phyloP scores from a whole-genome alignment of 2,113 vertebrate species.

The Megaceryle maxima region DNA sequence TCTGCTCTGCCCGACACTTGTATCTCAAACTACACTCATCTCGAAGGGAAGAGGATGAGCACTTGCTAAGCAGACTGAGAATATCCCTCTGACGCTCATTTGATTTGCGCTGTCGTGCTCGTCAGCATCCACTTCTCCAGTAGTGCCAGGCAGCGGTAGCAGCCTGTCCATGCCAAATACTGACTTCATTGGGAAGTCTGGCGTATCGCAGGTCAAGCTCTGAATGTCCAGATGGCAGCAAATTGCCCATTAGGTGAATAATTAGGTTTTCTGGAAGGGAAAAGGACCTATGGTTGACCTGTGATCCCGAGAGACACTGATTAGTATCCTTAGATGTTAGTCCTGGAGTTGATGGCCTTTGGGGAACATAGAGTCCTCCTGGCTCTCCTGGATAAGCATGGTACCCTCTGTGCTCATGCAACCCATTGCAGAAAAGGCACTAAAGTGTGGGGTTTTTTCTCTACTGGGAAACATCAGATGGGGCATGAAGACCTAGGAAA shows the following conservation, averaged over 20 bases:
- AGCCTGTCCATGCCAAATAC: background rate
- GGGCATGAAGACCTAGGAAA: background rate
- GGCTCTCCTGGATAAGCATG: background rate
- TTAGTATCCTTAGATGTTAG: background rate
- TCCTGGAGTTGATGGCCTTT: background rate
- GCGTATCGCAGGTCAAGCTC: slow-evolving; percentile 6
- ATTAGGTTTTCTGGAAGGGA: slow-evolving; percentile 42
- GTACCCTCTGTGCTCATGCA: background rate
- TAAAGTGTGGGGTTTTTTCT: background rate
- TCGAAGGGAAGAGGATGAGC: background rate
- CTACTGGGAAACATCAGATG: background rate
- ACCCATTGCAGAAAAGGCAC: background rate
- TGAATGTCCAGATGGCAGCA: slow-evolving; percentile 38
- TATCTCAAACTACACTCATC: background rate
- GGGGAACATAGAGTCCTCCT: background rate
- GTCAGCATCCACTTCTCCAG: background rate
- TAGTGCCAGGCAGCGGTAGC: background rate
- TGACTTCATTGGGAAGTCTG: slow-evolving; percentile 2
- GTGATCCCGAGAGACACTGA: background rate
- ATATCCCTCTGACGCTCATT: background rate
- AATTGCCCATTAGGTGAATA: slow-evolving; percentile 44
- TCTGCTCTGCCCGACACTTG: background rate
- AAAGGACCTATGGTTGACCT: background rate
- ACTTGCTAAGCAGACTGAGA: background rate
- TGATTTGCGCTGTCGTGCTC: background rate